Conservation (phyloP, 2,888 invertebrate species). For the Pogonocherus hispidulus region DNA sequence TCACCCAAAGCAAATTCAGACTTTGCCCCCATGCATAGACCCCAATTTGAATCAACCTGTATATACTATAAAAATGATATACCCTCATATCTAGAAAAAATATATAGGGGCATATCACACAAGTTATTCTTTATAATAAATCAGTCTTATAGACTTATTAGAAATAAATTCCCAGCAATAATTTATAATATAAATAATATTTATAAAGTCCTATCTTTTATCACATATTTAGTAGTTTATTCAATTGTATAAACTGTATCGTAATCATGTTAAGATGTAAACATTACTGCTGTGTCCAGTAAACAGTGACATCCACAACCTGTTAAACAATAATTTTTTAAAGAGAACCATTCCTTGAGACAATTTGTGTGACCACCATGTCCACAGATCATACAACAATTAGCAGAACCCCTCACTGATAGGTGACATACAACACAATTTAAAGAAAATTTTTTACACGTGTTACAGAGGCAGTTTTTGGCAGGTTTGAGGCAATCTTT, state of each 20-base stretch:
- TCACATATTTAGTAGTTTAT: slow-evolving; percentile 37
- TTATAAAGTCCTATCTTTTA: neutral
- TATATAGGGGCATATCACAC: neutral
- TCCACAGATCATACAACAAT: slow-evolving; percentile 90
- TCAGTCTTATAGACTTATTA: neutral
- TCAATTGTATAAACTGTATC: no score
- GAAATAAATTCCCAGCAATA: neutral
- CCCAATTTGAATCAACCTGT: no score
- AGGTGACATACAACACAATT: slow-evolving; percentile 89
- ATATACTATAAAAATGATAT: no score
- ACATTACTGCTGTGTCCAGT: slow-evolving; percentile 75
- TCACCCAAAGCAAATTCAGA: no score
- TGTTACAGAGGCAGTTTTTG: slow-evolving; percentile 78
- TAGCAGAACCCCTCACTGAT: slow-evolving; percentile 87
- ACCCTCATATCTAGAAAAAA: neutral
- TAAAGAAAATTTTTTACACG: slow-evolving; percentile 82
- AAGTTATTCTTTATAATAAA: neutral
- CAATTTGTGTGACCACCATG: slow-evolving; percentile 94
- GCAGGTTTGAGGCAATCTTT: slow-evolving; percentile 77
- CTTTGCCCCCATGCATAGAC: no score
- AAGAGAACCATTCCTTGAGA: slow-evolving; percentile 86
- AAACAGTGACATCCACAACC: slow-evolving; percentile 95
- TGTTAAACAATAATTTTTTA: slow-evolving; percentile 85
- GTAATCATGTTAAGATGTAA: slow-evolving; percentile 62
- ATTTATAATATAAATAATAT: neutral